Base-by-base conservation (phyloP, 2,888 invertebrate genomes). In the Anoncus sp. region DNA sequence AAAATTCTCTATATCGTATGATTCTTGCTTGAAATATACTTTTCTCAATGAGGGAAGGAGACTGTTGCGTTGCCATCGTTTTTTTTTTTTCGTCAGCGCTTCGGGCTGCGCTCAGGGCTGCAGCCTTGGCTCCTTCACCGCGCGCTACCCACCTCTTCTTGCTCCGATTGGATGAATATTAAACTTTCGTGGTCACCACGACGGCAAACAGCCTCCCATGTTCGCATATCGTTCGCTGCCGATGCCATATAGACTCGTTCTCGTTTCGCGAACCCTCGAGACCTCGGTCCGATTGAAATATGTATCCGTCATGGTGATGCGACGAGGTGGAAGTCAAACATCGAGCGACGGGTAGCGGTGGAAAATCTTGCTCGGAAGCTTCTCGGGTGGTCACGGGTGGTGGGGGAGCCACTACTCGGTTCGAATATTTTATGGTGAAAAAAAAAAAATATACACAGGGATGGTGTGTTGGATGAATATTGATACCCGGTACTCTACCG, bases 81-180 rank as follows among this genome's bases (percentile, higher is more conserved):
- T 27, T n/a, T n/a, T n/a, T 66, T 69, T 40, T 63, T 65, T 65
- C 24, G 51, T 27, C 60, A 53, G 40, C 66, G 72, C 76, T 67
- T 27, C 55, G 59, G 51, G 65, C 43, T 65, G 67, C 20, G 59
- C 55, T 35, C 24, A 14, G 22, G 9, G 20, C 47, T 57, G n/a
- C n/a, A 47, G 18, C 47, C 40, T 57, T 31, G 24, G 35, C 62
- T 67, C 69, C 10, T 5, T 22, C 60, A 60, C 63, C 53, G 73
- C 76, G 49, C 57, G 57, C n/a, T 49, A 67, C 72, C 77, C 43
- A 60, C 77, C 78, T 69, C 66, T 78, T 79, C 74, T 82, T 82
- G 69, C 75, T 85, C 84, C 89, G 89, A 89, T 90, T 90, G 89
- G 87, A 88, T 89, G 90, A 90, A 89, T 90, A 90, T 90, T 88